These are phyloP conservation scores for Drosophila ananassae DNA, from an alignment of 1,140 invertebrate genomes.

Conservation along the genomic window DNA sequence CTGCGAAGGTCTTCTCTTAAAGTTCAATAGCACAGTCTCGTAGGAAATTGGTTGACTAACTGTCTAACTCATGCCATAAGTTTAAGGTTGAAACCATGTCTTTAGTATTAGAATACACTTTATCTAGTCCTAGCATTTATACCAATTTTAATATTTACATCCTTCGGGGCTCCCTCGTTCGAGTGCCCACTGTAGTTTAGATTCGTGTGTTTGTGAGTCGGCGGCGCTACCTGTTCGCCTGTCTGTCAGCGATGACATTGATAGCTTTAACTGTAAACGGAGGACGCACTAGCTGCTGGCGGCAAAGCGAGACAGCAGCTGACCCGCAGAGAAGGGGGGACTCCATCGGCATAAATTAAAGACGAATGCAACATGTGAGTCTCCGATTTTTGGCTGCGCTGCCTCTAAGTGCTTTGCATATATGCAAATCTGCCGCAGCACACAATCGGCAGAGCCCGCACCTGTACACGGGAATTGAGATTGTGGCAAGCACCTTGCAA, in stretches of 20 bases:
- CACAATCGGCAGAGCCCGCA: slow-evolving; percentile 1
- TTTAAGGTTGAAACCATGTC: background rate
- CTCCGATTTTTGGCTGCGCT: slow-evolving; percentile 56
- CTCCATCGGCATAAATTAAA: slow-evolving; percentile 74
- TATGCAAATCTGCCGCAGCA: slow-evolving; percentile 64
- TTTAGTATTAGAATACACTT: background rate
- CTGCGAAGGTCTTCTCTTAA: slow-evolving; percentile 15
- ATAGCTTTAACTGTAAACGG: slow-evolving; percentile 76
- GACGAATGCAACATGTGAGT: slow-evolving; percentile 76
- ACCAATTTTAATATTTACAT: background rate
- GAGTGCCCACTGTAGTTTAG: slow-evolving; percentile 33
- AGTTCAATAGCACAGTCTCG: background rate
- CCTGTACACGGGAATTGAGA: slow-evolving; percentile 23
- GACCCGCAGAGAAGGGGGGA: background rate
- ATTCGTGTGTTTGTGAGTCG: slow-evolving; percentile 8
- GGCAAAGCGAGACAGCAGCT: slow-evolving; percentile 1
- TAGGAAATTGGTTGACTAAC: no score
- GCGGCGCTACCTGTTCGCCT: slow-evolving; percentile 68
- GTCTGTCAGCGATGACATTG: slow-evolving; percentile 68
- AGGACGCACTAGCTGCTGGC: slow-evolving; percentile 25
- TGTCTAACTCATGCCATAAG: no score
- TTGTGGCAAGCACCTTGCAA: slow-evolving; percentile 66
- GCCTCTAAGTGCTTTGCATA: slow-evolving; percentile 72
- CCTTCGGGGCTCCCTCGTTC: background rate
- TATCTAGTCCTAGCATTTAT: background rate